A percentile compares a stretch with the other conserved stretches of the same genome.
These are phyloP conservation scores for Halotydeus destructor DNA, from an alignment of 1,140 invertebrate species.

Conservation along the genomic window DNA sequence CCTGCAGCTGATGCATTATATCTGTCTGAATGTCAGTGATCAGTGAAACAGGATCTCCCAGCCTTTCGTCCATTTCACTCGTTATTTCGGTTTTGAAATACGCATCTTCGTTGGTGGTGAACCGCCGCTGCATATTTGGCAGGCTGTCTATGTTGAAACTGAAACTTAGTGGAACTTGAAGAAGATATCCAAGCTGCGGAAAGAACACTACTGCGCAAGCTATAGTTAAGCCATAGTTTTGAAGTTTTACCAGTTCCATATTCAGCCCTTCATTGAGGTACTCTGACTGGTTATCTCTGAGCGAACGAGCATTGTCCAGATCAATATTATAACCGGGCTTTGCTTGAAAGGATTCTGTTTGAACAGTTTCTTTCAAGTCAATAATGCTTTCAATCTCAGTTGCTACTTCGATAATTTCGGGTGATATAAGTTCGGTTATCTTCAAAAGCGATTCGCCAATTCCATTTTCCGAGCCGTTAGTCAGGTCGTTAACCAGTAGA, in stretches of 20 bases:
- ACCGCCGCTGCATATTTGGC: too few species aligned
- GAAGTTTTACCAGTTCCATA: not conserved
- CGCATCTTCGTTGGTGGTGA: too few species aligned
- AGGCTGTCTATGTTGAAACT: too few species aligned
- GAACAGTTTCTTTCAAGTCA: slow-evolving; percentile 7
- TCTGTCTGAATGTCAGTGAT: slow-evolving; percentile 48
- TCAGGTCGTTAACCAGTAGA: not conserved
- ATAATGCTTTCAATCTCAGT: slow-evolving; percentile 5
- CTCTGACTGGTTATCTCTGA: slow-evolving; percentile 4
- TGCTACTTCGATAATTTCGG: not conserved
- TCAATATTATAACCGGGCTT: slow-evolving; percentile 6
- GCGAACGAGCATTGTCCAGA: slow-evolving; percentile 7
- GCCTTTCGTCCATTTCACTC: slow-evolving; percentile 36
- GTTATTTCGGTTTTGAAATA: slow-evolving; percentile 50
- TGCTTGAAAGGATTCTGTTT: slow-evolving; percentile 1
- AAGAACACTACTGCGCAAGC: slow-evolving; percentile 4
- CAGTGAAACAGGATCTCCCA: slow-evolving; percentile 49
- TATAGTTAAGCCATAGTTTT: not conserved
- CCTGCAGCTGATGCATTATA: slow-evolving; percentile 44
- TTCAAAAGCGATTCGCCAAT: too few species aligned
- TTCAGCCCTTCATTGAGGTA: not conserved
- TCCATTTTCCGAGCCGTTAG: too few species aligned
- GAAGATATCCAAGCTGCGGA: slow-evolving; percentile 12
- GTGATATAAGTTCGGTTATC: too few species aligned
- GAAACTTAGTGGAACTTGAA: slow-evolving; percentile 5